Conservation (phyloP, 2,113 vertebrate species). For the Colossoma macropomum region DNA sequence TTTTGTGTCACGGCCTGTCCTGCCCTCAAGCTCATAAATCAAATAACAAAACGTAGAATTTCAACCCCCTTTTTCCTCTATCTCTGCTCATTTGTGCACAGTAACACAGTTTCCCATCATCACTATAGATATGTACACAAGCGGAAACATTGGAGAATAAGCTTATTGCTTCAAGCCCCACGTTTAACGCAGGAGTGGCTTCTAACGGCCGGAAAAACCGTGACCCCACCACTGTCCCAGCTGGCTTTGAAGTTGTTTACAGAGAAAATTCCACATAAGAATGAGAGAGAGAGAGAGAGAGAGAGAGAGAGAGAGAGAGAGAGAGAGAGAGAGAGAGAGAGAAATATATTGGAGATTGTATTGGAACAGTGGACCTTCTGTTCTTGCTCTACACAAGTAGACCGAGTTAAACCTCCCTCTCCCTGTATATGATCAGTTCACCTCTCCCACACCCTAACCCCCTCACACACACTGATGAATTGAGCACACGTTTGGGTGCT, state of each 20-base stretch:
- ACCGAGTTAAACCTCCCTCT: neutral
- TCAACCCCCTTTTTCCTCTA: neutral
- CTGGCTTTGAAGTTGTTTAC: constrained; percentile 73
- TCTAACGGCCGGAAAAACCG: constrained; percentile 40
- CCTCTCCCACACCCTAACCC: neutral
- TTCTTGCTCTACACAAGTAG: constrained; percentile 24
- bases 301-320: constrained; percentile 12
- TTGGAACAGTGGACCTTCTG: constrained; percentile 72
- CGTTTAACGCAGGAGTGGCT: constrained; percentile 18
- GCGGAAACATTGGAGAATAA: neutral
- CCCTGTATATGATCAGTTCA: neutral
- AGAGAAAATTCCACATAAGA: constrained; percentile 73
- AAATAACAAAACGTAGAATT: constrained; percentile 9
- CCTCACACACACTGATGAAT: neutral
- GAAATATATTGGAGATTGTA: constrained; percentile 10
- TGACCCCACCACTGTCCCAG: constrained; percentile 35
- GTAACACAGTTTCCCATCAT: constrained; percentile 2
- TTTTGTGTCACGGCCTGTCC: constrained; percentile 4
- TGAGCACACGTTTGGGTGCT: constrained; percentile 27
- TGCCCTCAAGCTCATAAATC: constrained; percentile 59
- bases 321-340: neutral
- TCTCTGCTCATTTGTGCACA: neutral
- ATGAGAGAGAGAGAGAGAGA: constrained; percentile 57
- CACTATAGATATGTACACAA: neutral
- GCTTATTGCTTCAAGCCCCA: neutral